Evolutionary conservation across 2,888 invertebrate species (phyloP).

Genomic region (Ormyrus nitidulus): DNA sequence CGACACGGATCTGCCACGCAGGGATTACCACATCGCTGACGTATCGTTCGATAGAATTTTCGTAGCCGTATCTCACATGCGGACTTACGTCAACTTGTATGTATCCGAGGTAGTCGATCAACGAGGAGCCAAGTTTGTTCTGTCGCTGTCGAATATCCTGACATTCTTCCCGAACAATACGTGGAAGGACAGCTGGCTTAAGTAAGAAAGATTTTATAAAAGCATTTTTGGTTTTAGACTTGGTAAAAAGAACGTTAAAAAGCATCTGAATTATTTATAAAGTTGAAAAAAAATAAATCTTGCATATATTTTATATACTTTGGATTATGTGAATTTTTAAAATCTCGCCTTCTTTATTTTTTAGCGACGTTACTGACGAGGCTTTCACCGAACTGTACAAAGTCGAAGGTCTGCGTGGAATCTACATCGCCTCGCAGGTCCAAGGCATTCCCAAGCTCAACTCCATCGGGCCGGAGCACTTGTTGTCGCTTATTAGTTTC

Average conservation of each 20-base stretch:
- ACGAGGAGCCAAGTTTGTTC: constrained; percentile 81
- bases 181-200: constrained; percentile 89
- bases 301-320: background rate
- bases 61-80: constrained; percentile 88
- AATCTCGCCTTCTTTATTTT: background rate
- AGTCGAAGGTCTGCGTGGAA: constrained; percentile 90
- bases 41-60: constrained; percentile 88
- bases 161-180: constrained; percentile 90
- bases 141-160: constrained; percentile 88
- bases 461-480: constrained; percentile 84
- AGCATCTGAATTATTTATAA: background rate
- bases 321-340: constrained; percentile 7
- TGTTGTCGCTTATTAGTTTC: constrained; percentile 88
- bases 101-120: constrained; percentile 84
- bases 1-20: constrained; percentile 79
- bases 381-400: constrained; percentile 92
- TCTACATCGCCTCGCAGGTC: constrained; percentile 92
- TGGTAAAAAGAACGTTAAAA: background rate
- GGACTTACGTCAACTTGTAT: constrained; percentile 85
- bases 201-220: constrained; percentile 78
- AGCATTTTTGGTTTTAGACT: too few species aligned
- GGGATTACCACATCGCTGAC: constrained; percentile 89
- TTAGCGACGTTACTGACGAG: constrained; percentile 86
- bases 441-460: constrained; percentile 76
- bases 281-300: background rate